A percentile compares a stretch with the other conserved stretches of the same genome.
Conservation (phyloP, 2,797 vertebrate genomes). For the Lemur catta region DNA sequence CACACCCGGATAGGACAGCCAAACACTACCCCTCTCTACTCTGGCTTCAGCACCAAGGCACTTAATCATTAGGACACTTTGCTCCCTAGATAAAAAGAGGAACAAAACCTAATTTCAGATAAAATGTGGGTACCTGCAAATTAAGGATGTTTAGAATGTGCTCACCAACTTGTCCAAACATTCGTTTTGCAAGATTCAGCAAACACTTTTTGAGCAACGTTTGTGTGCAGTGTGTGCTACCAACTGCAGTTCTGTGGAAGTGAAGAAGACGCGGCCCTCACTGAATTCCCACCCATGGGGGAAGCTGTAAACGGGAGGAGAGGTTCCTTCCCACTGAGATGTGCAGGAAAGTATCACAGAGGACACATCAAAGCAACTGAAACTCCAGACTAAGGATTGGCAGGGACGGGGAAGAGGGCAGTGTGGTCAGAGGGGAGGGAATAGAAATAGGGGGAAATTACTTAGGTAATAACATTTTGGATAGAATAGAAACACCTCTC, state of each 20-base stretch:
- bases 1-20: background rate
- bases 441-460: background rate
- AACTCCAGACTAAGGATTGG: fast-evolving
- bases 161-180: background rate
- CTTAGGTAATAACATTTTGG: too few relatives aligned
- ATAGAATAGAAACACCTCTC: background rate
- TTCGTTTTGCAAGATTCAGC: background rate
- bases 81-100: background rate
- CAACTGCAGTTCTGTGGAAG: fast-evolving
- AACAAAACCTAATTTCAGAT: background rate
- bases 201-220: background rate
- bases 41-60: background rate
- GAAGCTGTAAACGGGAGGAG: background rate
- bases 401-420: fast-evolving
- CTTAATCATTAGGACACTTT: background rate
- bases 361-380: background rate
- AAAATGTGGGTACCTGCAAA: fast-evolving
- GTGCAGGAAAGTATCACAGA: background rate
- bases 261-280: background rate
- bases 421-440: background rate
- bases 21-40: background rate
- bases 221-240: fast-evolving
- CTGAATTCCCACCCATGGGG: fast-evolving
- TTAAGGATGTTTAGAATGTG: background rate
- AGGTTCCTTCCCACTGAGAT: too few relatives aligned